Conservation (phyloP, 2,113 vertebrate genomes). For the Indicator maculatus region DNA sequence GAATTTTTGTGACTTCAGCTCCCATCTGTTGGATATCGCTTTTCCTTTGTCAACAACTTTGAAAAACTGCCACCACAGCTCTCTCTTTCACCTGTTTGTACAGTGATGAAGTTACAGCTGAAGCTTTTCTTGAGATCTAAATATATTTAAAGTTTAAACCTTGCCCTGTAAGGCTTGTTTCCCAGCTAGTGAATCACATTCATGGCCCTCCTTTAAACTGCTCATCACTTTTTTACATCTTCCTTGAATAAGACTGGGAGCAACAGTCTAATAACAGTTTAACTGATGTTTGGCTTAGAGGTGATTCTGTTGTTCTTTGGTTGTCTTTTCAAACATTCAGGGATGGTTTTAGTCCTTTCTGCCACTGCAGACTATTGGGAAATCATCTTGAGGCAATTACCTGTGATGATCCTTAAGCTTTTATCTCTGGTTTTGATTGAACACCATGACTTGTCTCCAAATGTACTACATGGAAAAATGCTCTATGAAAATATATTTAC, state of each 20-base stretch:
- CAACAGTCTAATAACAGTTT: not conserved
- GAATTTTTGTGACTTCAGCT: slow-evolving; percentile 25
- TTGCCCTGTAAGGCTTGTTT: not conserved
- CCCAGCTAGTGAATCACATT: not conserved
- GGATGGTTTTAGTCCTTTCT: not conserved
- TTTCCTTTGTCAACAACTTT: slow-evolving; percentile 17
- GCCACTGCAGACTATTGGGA: not conserved
- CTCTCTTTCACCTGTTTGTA: slow-evolving; percentile 1
- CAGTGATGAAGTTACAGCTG: not conserved
- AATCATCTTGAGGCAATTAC: slow-evolving; percentile 3
- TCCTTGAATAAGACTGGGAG: not conserved
- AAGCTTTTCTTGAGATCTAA: not conserved
- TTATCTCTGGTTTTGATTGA: not conserved
- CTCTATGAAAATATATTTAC: not conserved
- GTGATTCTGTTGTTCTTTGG: not conserved
- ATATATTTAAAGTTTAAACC: not conserved
- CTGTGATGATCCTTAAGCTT: not conserved
- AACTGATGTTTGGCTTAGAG: not conserved
- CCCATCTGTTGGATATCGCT: slow-evolving; percentile 11
- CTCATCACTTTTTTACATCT: slow-evolving; percentile 4
- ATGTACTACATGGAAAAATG: not conserved
- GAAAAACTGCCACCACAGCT: slow-evolving; percentile 4
- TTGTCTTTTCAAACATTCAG: not conserved
- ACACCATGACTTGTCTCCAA: not conserved
- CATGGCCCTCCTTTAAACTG: not conserved